Base-by-base conservation (phyloP, 2,888 invertebrate species). In the Chymomyza caudatula region DNA sequence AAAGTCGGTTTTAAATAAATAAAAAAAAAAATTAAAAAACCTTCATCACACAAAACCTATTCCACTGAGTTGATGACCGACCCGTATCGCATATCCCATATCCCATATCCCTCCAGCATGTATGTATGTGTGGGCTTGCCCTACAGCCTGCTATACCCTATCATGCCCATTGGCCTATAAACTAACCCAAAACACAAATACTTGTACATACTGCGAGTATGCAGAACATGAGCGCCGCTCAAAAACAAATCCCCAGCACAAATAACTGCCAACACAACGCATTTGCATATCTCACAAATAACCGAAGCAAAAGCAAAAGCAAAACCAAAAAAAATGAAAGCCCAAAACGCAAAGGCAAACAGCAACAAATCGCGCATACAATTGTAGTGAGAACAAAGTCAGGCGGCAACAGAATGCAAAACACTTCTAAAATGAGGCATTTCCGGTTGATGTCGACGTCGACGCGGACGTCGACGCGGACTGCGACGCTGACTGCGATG, bases 351-450 rank as follows among this genome's bases (percentile, higher is more conserved):
- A 29, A 54, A 25, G 43, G 43, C 51, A 20, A 15, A 51, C 4
- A 20, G 51, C 19, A 20, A 64, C 58, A 63, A 76, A 73, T 67
- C 73, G 67, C 76, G 63, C 65, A 63, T 63, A 74, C 74, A 77
- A 77, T 71, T 77, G 77, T 66, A 62, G 51, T 60, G 29, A 47
- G 51, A 52, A 64, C 59, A 62, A 60, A 77, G 67, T 73, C 68
- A 69, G 59, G 54, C 55, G 63, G 69, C 69, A 69, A 72, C 64
- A 76, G 81, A 86, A 84, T 86, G 81, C 81, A 86, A 84, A 82
- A 86, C 86, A 82, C 82, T 82, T 86, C 71, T 75, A 73, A 81
- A 86, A 81, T 85, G 85, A 82, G 86, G 85, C 85, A 86, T 81
- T 85, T 82, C 82, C 82, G 82, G 70, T 77, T 81, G 80, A 80